Conservation (phyloP, 2,888 invertebrate species). For the Lasioglossum malachurum region DNA sequence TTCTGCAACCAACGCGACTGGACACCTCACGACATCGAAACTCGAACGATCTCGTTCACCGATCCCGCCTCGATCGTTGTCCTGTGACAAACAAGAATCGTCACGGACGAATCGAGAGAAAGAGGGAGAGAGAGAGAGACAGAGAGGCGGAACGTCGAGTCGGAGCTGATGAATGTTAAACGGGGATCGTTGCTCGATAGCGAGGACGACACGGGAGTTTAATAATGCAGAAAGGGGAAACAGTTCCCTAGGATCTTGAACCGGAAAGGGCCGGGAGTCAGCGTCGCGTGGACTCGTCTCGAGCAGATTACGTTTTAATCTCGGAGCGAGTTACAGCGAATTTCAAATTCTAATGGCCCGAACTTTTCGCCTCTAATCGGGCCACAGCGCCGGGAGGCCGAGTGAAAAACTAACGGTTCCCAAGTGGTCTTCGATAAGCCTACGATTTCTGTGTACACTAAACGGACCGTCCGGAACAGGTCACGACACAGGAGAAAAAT, state of each 20-base stretch:
- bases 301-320: constrained; percentile 48
- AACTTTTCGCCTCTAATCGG: constrained; percentile 36
- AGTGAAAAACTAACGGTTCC: neutral
- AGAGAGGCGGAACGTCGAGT: neutral
- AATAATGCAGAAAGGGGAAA: constrained; percentile 23
- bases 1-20: constrained; percentile 1
- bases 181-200: constrained; percentile 14
- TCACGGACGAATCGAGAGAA: neutral
- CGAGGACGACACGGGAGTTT: constrained; percentile 11
- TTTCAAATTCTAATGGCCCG: constrained; percentile 51
- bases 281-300: constrained; percentile 14
- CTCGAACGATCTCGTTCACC: neutral
- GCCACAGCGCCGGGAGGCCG: neutral
- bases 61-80: neutral
- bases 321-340: constrained; percentile 27
- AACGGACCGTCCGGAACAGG: too few species aligned
- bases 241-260: constrained; percentile 9
- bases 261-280: neutral
- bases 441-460: too few species aligned
- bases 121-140: neutral
- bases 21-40: neutral
- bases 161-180: constrained; percentile 4
- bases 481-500: too few species aligned
- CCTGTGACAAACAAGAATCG: neutral
- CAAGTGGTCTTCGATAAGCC: neutral